Evolutionary conservation across 2,113 vertebrate species (phyloP), one percentile per base, ranked within the genome.

Genomic region (Chamaetylas fuelleborni): DNA sequence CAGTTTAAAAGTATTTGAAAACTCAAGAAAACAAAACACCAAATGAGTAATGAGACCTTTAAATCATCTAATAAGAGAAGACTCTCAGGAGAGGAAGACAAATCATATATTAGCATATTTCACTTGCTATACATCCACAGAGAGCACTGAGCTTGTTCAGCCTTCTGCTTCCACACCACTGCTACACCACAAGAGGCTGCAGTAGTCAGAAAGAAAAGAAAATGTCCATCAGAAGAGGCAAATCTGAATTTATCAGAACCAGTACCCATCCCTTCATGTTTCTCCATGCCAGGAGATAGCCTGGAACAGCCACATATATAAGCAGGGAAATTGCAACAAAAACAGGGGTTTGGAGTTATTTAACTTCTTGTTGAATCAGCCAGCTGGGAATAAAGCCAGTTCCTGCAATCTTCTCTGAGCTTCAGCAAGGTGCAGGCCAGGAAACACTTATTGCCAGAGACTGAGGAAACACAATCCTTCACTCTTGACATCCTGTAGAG

Each of bases 401-500:
- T 74, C 81, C 70, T 92, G 56, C 58, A 89, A 8, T 43, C 85
- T 92, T 88, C 86, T 56, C 36, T 72, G 82, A 92, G 71, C 78
- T 91, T 80, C 95, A 86, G 80, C 76, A 90, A 93, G 92, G 58
- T 85, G 67, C 90, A 81, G 81, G 72, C 81, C 86, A 91, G 83
- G 57, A 90, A 94, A 80, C 47, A 60, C 66, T 86, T 79, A 19
- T 0, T 74, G 45, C 38, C 50, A 65, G 54, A 70, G 25, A 40
- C 76, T 40, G 42, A 64, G 45, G 54, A 43, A 77, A 66, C 31
- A 77, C n/a, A 66, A 20, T 23, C 38, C 34, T 54, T 17, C 54
- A 60, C n/a, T 70, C 61, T 45, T 50, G 5, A 0, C 58, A 5
- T 20, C 86, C 69, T 47, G 14, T 12, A 34, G 64, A 60, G 38